Percentiles rank a stretch among this genome's conserved stretches.
phyloP scores from a whole-genome alignment of 2,113 vertebrate genomes.

The Rhynchomys soricoides region DNA sequence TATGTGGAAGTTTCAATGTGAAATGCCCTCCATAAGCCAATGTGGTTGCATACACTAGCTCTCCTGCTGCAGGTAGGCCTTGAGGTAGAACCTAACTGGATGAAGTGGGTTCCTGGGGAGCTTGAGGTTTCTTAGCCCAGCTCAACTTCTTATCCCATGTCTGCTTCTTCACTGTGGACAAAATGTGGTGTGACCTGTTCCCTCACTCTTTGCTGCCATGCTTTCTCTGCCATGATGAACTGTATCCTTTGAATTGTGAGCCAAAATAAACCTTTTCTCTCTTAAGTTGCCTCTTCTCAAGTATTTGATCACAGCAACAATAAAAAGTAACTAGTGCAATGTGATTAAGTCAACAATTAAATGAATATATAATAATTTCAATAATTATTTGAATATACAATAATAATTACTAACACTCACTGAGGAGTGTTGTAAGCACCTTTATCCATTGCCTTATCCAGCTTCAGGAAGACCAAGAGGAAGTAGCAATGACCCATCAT shows the following conservation, averaged over 20 bases:
- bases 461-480: not conserved
- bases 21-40: not conserved
- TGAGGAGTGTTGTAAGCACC: not conserved
- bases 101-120: not conserved
- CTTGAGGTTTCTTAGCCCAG: not conserved
- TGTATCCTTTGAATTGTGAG: no score
- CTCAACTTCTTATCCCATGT: no score
- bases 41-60: not conserved
- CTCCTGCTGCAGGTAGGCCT: not conserved
- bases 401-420: not conserved
- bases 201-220: not conserved
- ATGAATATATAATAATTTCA: not conserved
- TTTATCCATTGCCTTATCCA: not conserved
- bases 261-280: no score
- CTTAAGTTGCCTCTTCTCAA: not conserved
- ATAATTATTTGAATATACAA: no score
- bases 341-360: not conserved
- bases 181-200: not conserved
- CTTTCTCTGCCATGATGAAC: not conserved
- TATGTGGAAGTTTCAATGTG: not conserved
- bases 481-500: not conserved
- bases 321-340: not conserved
- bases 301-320: not conserved
- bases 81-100: not conserved
- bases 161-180: not conserved